Conservation (phyloP, 1,140 invertebrate species). For the Portunus trituberculatus region DNA sequence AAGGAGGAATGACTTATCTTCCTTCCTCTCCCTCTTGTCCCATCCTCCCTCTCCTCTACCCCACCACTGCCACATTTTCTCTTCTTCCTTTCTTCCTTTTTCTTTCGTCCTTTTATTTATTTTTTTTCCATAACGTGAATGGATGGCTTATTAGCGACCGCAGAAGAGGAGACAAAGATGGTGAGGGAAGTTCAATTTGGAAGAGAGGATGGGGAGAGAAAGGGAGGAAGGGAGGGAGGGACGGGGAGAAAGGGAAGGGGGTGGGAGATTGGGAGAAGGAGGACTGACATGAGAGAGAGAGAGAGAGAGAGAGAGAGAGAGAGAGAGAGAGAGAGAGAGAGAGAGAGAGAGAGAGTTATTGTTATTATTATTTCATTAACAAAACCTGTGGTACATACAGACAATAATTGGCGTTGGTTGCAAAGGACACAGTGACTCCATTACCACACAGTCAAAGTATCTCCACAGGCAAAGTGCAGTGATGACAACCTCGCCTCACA, state of each 20-base stretch:
- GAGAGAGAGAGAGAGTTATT: background rate
- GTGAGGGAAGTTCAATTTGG: background rate
- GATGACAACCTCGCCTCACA: no score
- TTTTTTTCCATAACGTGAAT: background rate
- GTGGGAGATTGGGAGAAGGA: background rate
- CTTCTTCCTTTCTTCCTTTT: slow-evolving; percentile 12
- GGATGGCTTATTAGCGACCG: slow-evolving; percentile 18
- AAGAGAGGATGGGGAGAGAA: background rate
- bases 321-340: slow-evolving; percentile 27
- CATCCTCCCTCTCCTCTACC: background rate
- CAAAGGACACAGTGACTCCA: no score
- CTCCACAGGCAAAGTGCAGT: no score
- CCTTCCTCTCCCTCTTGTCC: background rate
- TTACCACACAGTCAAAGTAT: no score
- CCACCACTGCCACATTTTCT: background rate
- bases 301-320: background rate
- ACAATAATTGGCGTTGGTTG: no score
- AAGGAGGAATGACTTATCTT: background rate
- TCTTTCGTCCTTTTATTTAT: background rate
- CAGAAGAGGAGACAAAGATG: slow-evolving; percentile 9
- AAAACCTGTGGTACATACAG: no score
- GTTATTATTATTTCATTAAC: no score
- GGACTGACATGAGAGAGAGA: background rate
- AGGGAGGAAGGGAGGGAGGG: background rate
- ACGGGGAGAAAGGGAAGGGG: background rate